Evolutionary conservation across 2,888 invertebrate genomes (phyloP).

Genomic region (Ennomos quercinarius): DNA sequence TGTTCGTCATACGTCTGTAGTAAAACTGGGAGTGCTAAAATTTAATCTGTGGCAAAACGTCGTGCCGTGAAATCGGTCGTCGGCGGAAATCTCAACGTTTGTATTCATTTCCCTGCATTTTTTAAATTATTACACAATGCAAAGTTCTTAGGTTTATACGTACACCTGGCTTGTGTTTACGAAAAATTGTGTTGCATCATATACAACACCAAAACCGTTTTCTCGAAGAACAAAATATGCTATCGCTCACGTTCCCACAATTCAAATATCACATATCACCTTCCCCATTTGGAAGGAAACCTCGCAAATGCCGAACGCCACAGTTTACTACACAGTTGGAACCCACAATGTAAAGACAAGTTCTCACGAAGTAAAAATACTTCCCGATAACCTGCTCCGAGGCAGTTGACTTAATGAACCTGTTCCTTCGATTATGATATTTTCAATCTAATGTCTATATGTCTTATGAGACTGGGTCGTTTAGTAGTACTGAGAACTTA

Average conservation of each 20-base stretch:
- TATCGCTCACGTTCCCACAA: not conserved
- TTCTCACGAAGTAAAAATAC: conserved; percentile 33
- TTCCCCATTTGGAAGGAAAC: conserved; percentile 48
- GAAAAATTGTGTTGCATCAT: too few species aligned
- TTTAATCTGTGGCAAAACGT: too few species aligned
- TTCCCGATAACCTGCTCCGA: conserved; percentile 32
- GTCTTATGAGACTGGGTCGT: conserved; percentile 5
- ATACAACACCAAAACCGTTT: too few species aligned
- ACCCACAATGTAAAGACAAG: conserved; percentile 13
- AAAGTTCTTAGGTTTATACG: too few species aligned
- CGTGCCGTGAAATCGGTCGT: too few species aligned
- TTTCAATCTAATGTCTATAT: conserved; percentile 26
- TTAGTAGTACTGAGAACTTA: not conserved
- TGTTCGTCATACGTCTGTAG: too few species aligned
- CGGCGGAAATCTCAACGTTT: too few species aligned
- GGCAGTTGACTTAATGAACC: conserved; percentile 25
- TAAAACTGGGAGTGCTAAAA: too few species aligned
- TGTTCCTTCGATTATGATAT: conserved; percentile 38
- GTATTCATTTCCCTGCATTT: too few species aligned
- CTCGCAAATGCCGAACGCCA: conserved; percentile 46
- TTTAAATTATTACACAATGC: too few species aligned
- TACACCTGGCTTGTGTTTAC: too few species aligned
- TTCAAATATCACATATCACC: conserved; percentile 34
- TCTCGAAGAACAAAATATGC: not conserved
- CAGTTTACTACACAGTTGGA: conserved; percentile 34